Base-by-base conservation (phyloP, 2,888 invertebrate species). In the Pollenia griseotomentosa region DNA sequence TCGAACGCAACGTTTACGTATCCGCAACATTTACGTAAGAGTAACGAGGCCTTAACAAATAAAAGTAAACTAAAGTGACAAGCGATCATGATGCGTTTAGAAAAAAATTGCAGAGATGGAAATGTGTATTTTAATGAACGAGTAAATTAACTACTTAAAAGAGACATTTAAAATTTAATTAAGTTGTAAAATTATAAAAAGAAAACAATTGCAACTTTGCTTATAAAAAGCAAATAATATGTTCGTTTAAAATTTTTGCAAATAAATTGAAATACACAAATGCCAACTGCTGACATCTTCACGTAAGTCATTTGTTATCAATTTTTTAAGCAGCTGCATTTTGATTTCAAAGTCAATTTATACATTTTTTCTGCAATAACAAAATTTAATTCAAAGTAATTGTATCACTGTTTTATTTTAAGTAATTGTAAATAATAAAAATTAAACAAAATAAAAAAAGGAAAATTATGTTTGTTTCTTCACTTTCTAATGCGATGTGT, bases 251-350 rank as follows among this genome's bases (percentile, higher is more conserved):
- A 65, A 46, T 16, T 23, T 23, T 59, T 11, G 7, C 8, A 5
- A 73, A 46, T 23, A 46, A 73, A 46, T 42, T 40, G 4, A 12
- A 68, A 53, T 33, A 44, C 57, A 73, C 23, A 57, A 57, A 73
- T 23, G 46, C 10, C 19, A 71, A 5, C n/a, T n/a, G 48, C 6
- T 48, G 46, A 9, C 1, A 12, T 6, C 11, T 59, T n/a, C 51
- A 61, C 48, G 33, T 16, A 16, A 40, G 48, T 55, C 23, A 48
- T 48, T 8, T 40, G 7, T 16, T 40, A 42, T 19, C 12, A 55
- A 14, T 44, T 33, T 9, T 53, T 44, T 11, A 40, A 7, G 40
- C 51, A 74, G 44, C 33, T 74, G 74, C 48, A 4, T 59, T 73
- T 59, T 44, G n/a, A 46, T 57, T 23, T 59, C 57, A 59, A 59